Evolutionary conservation across 2,113 vertebrate genomes (phyloP).

Genomic region (Prionailurus viverrinus): DNA sequence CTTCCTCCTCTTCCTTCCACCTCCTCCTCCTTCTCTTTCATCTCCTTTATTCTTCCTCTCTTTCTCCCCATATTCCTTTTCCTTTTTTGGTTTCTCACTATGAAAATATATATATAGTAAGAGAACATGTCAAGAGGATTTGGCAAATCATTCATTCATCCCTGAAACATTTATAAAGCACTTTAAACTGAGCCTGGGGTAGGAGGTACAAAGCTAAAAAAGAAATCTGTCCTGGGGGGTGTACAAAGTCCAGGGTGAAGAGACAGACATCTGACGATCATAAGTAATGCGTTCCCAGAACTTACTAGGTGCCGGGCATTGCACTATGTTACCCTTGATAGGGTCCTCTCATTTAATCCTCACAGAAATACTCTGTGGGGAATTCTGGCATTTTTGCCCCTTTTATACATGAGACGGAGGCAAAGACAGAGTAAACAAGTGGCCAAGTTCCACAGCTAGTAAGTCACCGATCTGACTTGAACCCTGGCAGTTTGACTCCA

Average conservation of each 20-base stretch:
- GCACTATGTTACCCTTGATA: neutral
- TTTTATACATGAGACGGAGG: neutral
- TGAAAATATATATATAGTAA: neutral
- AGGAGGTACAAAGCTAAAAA: neutral
- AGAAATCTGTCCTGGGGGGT: neutral
- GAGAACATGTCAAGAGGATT: neutral
- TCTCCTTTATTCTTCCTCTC: neutral
- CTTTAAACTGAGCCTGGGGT: neutral
- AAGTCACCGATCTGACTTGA: conserved; percentile 34
- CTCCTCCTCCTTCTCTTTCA: neutral
- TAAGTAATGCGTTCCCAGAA: neutral
- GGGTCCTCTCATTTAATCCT: conserved; percentile 27
- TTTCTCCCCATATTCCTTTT: neutral
- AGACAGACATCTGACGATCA: neutral
- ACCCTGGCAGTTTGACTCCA: neutral
- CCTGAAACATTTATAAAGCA: neutral
- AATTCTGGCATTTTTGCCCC: conserved; percentile 29
- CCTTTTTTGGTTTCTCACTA: neutral
- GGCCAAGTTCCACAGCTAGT: neutral
- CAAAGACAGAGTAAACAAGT: conserved; percentile 13
- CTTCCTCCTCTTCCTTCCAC: neutral
- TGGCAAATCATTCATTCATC: conserved; percentile 8
- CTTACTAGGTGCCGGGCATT: neutral
- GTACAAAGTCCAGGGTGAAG: neutral
- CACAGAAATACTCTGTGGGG: neutral